Base-by-base conservation (phyloP, 53 echinoderm and acorn worm genomes). In the Echinometra lucunter region DNA sequence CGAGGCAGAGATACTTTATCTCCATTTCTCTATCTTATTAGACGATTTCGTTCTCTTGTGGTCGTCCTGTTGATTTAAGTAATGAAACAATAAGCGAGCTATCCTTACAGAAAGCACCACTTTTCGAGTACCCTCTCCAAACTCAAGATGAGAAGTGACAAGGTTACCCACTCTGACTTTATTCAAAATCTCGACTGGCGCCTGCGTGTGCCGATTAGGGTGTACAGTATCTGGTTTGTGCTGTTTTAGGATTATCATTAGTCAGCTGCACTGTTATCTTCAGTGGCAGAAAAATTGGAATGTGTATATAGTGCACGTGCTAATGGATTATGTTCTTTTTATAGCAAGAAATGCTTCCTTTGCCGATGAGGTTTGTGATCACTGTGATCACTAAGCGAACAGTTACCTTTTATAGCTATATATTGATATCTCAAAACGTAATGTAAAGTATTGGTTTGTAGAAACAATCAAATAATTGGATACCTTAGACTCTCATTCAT, bases 51-150 rank as follows among this genome's bases (percentile, higher is more conserved):
- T 81, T 81, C 18, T 42, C 40, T 44, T 81, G 81, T 38, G 81
- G 81, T 81, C 44, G 81, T 44, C 19, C 19, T 42, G 38, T 81
- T 81, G 81, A 49, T 85, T 45, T 47, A 49, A 35, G 49, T 25
- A 47, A 85, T 85, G 85, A 45, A 47, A 49, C 49, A 28, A 49
- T n/a, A 85, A 37, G 49, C 49, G 28, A 47, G 49, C 21, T 21
- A 85, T 85, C 85, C 53, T 7, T n/a, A 85, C 21, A 47, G 85
- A 85, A 85, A 85, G 28, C 85, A n/a, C 49, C 47, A 45, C 78
- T 85, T 47, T 49, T 85, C 47, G 49, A 49, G 85, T 47, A 85
- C n/a, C 13, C 85, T 53, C 85, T 85, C 28, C 49, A 49, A 85
- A 85, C 28, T n/a, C 49, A 45, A 85, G 85, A n/a, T 49, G n/a